Percentiles rank a stretch among this genome's conserved stretches.
phyloP scores from a whole-genome alignment of 1,140 invertebrate species.

The Drosophila obscura region DNA sequence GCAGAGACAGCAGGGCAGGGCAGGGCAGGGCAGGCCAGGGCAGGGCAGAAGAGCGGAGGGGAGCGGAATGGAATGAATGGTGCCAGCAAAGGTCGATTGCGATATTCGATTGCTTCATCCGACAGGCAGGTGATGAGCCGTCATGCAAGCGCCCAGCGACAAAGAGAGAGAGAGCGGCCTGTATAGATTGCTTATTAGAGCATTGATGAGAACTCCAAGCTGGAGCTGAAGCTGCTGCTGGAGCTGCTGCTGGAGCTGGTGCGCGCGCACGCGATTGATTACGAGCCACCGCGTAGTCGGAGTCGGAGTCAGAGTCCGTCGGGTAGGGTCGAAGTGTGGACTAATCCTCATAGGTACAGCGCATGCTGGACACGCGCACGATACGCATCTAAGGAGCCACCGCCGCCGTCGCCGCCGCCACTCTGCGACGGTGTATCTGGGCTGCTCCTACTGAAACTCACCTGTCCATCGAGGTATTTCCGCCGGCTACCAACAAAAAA shows the following conservation, averaged over 20 bases:
- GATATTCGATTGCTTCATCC: constrained; percentile 78
- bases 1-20: constrained; percentile 5
- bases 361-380: constrained; percentile 71
- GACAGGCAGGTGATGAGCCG: constrained; percentile 77
- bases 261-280: constrained; percentile 73
- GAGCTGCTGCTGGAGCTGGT: constrained; percentile 20
- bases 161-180: too few relatives aligned
- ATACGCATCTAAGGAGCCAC: constrained; percentile 33
- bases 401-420: constrained; percentile 2
- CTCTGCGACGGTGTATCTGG: constrained; percentile 10
- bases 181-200: constrained; percentile 72
- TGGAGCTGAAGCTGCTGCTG: constrained; percentile 19
- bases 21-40: too few relatives aligned
- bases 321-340: constrained; percentile 24
- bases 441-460: constrained; percentile 52
- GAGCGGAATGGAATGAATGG: constrained; percentile 27
- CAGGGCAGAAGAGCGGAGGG: constrained; percentile 5
- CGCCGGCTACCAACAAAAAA: constrained; percentile 58
- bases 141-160: constrained; percentile 58
- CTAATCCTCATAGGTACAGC: constrained; percentile 71
- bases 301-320: constrained; percentile 1
- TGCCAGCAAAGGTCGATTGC: constrained; percentile 46
- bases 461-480: constrained; percentile 72
- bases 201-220: constrained; percentile 25
- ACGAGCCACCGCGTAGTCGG: constrained; percentile 38